These are phyloP conservation scores for Saccopteryx bilineata DNA, from an alignment of 2,113 vertebrate species.

Conservation along the genomic window DNA sequence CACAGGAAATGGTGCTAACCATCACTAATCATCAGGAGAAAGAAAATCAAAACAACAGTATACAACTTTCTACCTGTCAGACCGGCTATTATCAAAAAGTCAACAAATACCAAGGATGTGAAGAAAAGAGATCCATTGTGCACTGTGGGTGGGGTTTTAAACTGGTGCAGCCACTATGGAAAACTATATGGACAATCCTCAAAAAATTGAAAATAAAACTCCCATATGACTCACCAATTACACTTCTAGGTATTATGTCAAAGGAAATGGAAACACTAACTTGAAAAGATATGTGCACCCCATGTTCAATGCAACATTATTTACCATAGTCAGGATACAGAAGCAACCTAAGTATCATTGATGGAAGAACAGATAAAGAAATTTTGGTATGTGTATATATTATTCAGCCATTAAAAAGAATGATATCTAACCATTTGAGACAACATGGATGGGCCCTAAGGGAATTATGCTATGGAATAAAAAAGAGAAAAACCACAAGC, in stretches of 20 bases:
- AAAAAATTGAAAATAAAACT: background rate
- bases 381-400: background rate
- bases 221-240: background rate
- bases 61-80: background rate
- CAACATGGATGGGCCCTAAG: background rate
- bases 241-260: background rate
- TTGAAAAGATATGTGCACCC: background rate
- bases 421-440: background rate
- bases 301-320: background rate
- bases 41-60: background rate
- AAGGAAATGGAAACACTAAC: background rate
- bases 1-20: background rate
- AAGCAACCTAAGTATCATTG: background rate
- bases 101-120: background rate
- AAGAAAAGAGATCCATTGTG: background rate
- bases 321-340: background rate
- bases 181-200: background rate
- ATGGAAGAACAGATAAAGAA: background rate
- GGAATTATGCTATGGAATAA: background rate
- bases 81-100: background rate
- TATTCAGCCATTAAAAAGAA: background rate
- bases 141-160: background rate
- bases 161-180: background rate
- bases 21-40: background rate
- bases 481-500: background rate